phyloP scores from a whole-genome alignment of 2,888 invertebrate genomes.

The Protodeltote pygarga region DNA sequence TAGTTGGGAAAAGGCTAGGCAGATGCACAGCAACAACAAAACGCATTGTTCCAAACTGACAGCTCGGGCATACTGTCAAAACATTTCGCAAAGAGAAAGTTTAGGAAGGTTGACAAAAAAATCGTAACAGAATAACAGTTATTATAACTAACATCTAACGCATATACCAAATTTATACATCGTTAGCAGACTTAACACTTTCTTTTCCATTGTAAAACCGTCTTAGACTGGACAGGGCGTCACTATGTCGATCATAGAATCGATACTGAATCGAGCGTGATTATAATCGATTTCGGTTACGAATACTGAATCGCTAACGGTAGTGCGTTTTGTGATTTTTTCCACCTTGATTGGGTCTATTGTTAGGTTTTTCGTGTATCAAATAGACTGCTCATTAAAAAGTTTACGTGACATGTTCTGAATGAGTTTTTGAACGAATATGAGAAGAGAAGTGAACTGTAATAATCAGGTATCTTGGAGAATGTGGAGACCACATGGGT shows the following conservation, averaged over 20 bases:
- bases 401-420: conserved; percentile 32
- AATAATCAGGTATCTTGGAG: not conserved
- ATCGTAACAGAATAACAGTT: conserved; percentile 56
- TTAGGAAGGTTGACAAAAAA: conserved; percentile 39
- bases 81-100: conserved; percentile 45
- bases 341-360: conserved; percentile 72
- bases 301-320: conserved; percentile 63
- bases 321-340: conserved; percentile 62
- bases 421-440: conserved; percentile 11
- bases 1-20: too few species aligned
- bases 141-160: conserved; percentile 52
- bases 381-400: conserved; percentile 66
- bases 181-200: conserved; percentile 76
- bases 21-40: conserved; percentile 8
- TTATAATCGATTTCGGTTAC: conserved; percentile 69
- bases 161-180: conserved; percentile 70
- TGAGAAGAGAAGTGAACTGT: conserved; percentile 5
- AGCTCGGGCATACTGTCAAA: conserved; percentile 33
- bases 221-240: conserved; percentile 73
- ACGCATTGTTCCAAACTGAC: conserved; percentile 25
- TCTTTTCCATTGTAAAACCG: conserved; percentile 77
- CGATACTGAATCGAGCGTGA: conserved; percentile 77
- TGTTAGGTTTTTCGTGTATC: conserved; percentile 58
- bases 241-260: conserved; percentile 77
- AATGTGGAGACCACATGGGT: too few species aligned